These are phyloP conservation scores for Empidonax alnorum DNA, from an alignment of 2,113 vertebrate genomes.

Conservation along the genomic window DNA sequence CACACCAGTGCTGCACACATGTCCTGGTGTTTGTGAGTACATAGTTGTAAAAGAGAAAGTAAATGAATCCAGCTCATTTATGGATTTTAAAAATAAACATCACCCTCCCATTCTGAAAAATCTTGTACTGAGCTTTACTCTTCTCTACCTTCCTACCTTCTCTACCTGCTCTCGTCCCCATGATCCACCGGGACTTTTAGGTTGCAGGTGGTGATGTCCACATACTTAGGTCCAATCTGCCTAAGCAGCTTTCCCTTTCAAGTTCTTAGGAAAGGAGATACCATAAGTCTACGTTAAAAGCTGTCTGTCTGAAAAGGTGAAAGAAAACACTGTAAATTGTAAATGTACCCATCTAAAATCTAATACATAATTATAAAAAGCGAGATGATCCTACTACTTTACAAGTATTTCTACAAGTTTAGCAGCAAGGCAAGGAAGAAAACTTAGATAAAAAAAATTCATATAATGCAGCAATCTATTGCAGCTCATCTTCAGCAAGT, in stretches of 20 bases:
- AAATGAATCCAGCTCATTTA: background rate
- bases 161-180: background rate
- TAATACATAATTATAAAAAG: background rate
- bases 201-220: background rate
- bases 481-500: background rate
- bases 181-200: background rate
- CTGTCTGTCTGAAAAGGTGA: background rate
- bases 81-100: background rate
- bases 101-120: background rate
- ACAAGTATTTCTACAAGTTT: background rate
- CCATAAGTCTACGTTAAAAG: background rate
- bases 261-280: background rate
- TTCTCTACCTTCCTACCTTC: background rate
- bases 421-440: background rate
- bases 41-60: background rate
- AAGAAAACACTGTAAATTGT: background rate
- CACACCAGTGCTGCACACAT: background rate
- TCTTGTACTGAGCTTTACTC: background rate
- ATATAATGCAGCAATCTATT: background rate
- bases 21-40: background rate
- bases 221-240: background rate
- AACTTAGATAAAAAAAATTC: background rate
- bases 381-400: background rate
- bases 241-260: background rate
- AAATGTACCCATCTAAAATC: background rate